phyloP scores from a whole-genome alignment of 2,888 invertebrate genomes.

The Orthosia gracilis region DNA sequence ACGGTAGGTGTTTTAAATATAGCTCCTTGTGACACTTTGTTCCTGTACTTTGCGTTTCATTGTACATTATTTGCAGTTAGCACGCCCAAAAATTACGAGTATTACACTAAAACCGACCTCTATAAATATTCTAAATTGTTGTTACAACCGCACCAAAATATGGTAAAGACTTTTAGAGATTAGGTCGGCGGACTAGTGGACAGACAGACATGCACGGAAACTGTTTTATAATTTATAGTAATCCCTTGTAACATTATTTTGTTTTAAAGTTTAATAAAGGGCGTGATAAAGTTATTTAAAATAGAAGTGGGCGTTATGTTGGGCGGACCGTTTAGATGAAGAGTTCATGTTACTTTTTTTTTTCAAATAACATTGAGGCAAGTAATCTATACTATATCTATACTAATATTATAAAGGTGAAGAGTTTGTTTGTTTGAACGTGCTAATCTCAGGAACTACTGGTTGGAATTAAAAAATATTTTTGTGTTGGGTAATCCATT shows the following conservation, averaged over 20 bases:
- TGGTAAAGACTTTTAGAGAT: constrained; percentile 49
- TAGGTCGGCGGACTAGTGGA: constrained; percentile 28
- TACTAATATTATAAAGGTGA: too few relatives aligned
- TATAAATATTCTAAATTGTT: constrained; percentile 49
- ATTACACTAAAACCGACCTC: constrained; percentile 45
- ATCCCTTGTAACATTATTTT: constrained; percentile 34
- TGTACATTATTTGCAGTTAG: constrained; percentile 55
- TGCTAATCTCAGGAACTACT: too few relatives aligned
- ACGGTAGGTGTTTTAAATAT: constrained; percentile 77
- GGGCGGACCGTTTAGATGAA: constrained; percentile 24
- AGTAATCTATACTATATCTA: too few relatives aligned
- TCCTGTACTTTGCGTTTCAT: constrained; percentile 54
- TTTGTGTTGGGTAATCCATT: too few relatives aligned
- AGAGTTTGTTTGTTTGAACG: too few relatives aligned
- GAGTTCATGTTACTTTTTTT: not conserved
- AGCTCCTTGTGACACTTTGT: constrained; percentile 61
- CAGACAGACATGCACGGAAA: constrained; percentile 32
- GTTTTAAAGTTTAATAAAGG: constrained; percentile 38
- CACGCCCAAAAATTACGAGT: constrained; percentile 48
- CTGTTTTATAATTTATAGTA: constrained; percentile 39
- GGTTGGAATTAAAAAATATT: too few relatives aligned
- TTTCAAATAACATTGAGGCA: constrained; percentile 6
- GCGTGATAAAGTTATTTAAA: constrained; percentile 45
- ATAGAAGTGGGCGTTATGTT: constrained; percentile 37
- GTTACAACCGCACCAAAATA: constrained; percentile 29